These are phyloP conservation scores for Theocolax elegans DNA, from an alignment of 1,140 invertebrate genomes.

Conservation along the genomic window DNA sequence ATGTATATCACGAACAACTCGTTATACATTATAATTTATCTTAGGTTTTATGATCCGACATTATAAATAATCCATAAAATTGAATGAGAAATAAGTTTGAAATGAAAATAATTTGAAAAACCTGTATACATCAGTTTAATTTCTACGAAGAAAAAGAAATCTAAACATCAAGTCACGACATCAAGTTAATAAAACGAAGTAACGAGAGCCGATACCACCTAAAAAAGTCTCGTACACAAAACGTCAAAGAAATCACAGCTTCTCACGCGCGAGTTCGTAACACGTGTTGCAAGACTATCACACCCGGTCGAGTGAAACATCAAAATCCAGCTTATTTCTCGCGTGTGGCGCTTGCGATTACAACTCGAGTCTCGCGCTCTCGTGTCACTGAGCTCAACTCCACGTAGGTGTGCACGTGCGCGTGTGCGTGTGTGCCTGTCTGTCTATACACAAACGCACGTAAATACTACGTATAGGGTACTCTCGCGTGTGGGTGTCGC, in stretches of 20 bases:
- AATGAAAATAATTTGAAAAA: too few relatives aligned
- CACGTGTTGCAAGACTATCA: background rate
- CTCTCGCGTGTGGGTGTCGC: background rate
- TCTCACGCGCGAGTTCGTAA: background rate
- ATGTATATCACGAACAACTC: too few relatives aligned
- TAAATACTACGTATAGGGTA: background rate
- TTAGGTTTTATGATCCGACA: too few relatives aligned
- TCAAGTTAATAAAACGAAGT: too few relatives aligned
- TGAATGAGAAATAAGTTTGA: too few relatives aligned
- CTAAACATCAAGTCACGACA: too few relatives aligned
- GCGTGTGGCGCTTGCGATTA: slow-evolving; percentile 7
- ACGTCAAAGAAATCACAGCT: background rate
- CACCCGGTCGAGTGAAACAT: slow-evolving; percentile 31
- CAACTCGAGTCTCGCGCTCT: background rate
- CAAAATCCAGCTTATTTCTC: slow-evolving; percentile 23
- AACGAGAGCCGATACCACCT: too few relatives aligned
- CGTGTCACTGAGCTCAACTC: background rate
- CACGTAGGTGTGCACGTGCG: slow-evolving; percentile 16
- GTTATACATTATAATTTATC: too few relatives aligned
- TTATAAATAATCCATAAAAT: too few relatives aligned
- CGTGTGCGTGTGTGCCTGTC: slow-evolving; percentile 20
- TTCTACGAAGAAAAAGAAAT: too few relatives aligned
- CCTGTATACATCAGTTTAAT: too few relatives aligned
- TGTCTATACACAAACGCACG: too few relatives aligned
- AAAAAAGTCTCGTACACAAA: background rate